A percentile compares a stretch with the other conserved stretches of the same genome.
Conservation (phyloP, 2,888 invertebrate genomes). For the Diachrysia chrysitis region DNA sequence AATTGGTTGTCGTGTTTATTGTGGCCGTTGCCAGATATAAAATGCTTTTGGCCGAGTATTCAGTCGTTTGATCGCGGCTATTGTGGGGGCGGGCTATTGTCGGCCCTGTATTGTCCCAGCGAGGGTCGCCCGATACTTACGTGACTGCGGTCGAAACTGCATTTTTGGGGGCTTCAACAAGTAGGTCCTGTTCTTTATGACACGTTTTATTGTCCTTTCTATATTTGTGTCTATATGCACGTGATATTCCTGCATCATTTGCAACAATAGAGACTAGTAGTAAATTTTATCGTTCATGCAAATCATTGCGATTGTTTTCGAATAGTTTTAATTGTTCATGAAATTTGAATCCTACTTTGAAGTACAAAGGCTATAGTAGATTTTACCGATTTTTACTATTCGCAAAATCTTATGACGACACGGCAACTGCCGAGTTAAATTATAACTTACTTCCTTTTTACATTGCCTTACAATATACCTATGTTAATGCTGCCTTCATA, state of each 20-base stretch:
- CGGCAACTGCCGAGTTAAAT: too few species aligned
- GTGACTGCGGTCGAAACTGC: constrained; percentile 45
- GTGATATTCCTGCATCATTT: constrained; percentile 14
- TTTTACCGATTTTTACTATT: neutral
- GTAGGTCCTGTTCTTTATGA: constrained; percentile 27
- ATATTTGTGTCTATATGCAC: constrained; percentile 12
- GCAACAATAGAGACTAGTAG: neutral
- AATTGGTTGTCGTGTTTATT: constrained; percentile 78
- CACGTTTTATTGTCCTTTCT: constrained; percentile 16
- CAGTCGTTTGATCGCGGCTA: constrained; percentile 44
- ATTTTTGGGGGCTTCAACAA: constrained; percentile 46
- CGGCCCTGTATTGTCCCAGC: constrained; percentile 39
- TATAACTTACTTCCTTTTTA: too few species aligned
- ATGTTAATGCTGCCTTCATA: constrained; percentile 16
- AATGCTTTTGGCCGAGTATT: constrained; percentile 62
- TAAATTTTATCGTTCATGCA: neutral
- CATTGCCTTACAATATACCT: neutral
- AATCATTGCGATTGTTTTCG: neutral
- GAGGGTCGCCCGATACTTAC: constrained; percentile 36
- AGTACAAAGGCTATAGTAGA: neutral
- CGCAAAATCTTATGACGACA: neutral
- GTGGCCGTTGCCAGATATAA: constrained; percentile 68
- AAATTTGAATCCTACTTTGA: neutral
- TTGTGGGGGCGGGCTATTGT: constrained; percentile 51
- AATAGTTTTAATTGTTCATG: neutral